Base-by-base conservation (phyloP, 2,113 vertebrate species). In the Macquaria australasica region DNA sequence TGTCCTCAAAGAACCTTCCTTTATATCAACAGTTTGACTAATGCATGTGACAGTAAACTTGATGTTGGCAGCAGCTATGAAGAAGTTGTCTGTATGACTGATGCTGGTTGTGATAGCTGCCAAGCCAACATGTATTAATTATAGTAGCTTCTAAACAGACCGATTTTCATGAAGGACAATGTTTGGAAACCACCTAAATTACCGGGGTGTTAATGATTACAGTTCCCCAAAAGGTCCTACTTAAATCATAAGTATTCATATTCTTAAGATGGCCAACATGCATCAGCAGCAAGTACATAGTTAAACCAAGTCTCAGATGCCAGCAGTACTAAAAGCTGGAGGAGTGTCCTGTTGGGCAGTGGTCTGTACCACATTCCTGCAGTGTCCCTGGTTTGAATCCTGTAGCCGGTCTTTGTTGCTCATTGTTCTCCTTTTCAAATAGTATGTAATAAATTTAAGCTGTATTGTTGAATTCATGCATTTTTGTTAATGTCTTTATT, bases 1-100 rank as follows among this genome's bases (percentile, higher is more conserved):
- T 94, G 92, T 95, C 92, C 93, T 95, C 73, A 92, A 86, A 93
- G 64, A 95, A 92, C 94, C 93, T 90, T 79, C 66, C 64, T 87
- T 88, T 91, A 85, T 81, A 91, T 92, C 91, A 92, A 86, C 87
- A 83, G 68, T 87, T 88, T 89, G 91, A 94, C 82, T 85, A 90
- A 91, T 85, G 78, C 77, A 83, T 91, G 86, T 90, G 89, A 94
- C 88, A 82, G 79, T 81, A 79, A 86, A 87, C 85, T 74, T 87
- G 25, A 81, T 83, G 80, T 66, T 90, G 90, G 88, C 93, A 81
- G 81, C 75, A 25, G 43, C 82, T 84, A 90, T 88, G 87, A 91
- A 87, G 83, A 88, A 86, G 86, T 83, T 90, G 89, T 92, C 89
- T 83, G 48, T 60, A 7, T 92, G 88, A 95, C 85, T 88, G 84